Percentiles rank a stretch among this genome's conserved stretches.
These are phyloP conservation scores for Onychostruthus taczanowskii DNA, from an alignment of 2,113 vertebrate genomes.

Conservation along the genomic window DNA sequence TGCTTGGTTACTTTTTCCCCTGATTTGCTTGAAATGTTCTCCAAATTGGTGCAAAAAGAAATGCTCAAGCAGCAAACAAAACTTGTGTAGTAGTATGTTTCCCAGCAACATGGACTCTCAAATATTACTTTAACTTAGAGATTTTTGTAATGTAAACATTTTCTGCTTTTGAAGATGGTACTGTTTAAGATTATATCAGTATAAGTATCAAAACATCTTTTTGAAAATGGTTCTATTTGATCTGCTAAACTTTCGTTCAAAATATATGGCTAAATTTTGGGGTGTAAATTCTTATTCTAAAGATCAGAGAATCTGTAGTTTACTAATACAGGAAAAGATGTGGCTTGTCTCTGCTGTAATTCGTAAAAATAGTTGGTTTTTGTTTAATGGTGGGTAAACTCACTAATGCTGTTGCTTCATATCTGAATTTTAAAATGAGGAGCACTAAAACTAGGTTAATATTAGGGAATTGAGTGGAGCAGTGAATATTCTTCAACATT, in stretches of 20 bases:
- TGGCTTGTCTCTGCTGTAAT: background rate
- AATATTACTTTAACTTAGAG: background rate
- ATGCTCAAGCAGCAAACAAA: background rate
- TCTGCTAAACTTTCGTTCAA: background rate
- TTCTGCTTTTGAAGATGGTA: background rate
- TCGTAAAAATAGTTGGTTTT: background rate
- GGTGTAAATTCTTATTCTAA: background rate
- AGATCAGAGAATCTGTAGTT: background rate
- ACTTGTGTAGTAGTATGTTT: background rate
- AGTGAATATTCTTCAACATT: fast-evolving
- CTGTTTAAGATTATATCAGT: background rate
- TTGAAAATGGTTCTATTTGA: background rate
- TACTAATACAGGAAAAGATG: background rate
- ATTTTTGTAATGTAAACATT: background rate
- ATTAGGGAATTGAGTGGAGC: background rate
- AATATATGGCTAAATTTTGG: background rate
- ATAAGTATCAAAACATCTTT: background rate
- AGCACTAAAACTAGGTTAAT: background rate
- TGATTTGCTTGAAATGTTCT: background rate
- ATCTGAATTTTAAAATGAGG: background rate
- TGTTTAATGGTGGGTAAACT: background rate
- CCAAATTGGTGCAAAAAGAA: background rate
- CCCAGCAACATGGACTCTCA: background rate
- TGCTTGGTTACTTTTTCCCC: background rate
- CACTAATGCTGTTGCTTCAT: background rate